These are phyloP conservation scores for Stichopus horrens DNA, from an alignment of 53 echinoderm and acorn worm species.

Conservation along the genomic window DNA sequence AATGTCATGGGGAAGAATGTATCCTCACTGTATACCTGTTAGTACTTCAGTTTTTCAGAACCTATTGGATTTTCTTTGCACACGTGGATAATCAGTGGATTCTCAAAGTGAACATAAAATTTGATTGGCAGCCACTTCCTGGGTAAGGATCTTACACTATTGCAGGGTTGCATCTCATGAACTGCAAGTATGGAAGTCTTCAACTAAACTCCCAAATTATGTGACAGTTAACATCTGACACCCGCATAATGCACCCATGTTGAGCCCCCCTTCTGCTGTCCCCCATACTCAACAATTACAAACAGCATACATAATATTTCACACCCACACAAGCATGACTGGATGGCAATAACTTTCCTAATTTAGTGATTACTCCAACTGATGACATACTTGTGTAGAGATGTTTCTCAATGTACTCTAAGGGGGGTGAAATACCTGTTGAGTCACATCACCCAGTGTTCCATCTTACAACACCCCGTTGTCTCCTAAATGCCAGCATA, in stretches of 20 bases:
- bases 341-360: neutral
- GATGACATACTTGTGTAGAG: neutral
- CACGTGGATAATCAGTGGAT: too few relatives aligned
- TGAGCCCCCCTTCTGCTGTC: neutral
- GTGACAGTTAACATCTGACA: too few relatives aligned
- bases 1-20: too few relatives aligned
- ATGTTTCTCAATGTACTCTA: neutral
- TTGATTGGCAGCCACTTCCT: too few relatives aligned
- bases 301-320: neutral
- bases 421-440: neutral
- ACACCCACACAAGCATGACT: neutral
- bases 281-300: neutral
- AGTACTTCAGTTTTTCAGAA: too few relatives aligned
- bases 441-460: neutral
- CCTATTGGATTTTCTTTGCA: too few relatives aligned
- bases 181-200: too few relatives aligned
- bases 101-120: too few relatives aligned
- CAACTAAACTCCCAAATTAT: too few relatives aligned
- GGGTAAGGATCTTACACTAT: too few relatives aligned
- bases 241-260: neutral
- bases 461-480: neutral
- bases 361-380: neutral
- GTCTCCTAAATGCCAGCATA: slow-evolving; percentile 5
- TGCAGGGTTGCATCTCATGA: too few relatives aligned
- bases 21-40: too few relatives aligned